phyloP scores from a whole-genome alignment of 2,797 vertebrate species.

The Pangasius mekongensis region DNA sequence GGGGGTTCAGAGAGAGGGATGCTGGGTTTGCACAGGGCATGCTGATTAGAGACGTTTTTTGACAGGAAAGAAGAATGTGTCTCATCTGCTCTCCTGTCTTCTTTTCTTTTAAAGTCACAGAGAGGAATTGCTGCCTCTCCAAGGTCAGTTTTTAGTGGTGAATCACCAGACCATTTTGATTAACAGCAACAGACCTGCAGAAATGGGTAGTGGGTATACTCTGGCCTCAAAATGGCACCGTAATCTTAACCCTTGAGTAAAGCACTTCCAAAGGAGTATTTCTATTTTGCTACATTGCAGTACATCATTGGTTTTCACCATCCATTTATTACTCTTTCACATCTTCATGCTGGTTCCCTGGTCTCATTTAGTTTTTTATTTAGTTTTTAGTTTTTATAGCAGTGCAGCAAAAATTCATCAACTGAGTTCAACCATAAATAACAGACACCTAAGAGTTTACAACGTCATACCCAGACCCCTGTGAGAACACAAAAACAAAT shows the following conservation, averaged over 20 bases:
- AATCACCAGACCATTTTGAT: background rate
- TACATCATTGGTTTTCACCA: background rate
- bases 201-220: background rate
- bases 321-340: background rate
- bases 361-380: background rate
- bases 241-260: background rate
- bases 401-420: background rate
- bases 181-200: background rate
- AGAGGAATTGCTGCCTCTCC: background rate
- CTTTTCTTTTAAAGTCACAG: background rate
- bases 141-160: background rate
- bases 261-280: background rate
- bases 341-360: background rate
- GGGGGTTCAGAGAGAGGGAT: constrained; percentile 9
- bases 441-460: constrained; percentile 7
- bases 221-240: background rate
- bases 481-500: background rate
- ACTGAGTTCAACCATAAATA: background rate
- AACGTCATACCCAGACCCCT: background rate
- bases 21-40: background rate
- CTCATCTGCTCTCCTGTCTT: background rate
- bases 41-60: background rate
- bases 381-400: background rate
- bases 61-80: constrained; percentile 2
- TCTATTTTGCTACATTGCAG: background rate